A percentile compares a stretch with the other conserved stretches of the same genome.
These are phyloP conservation scores for Recurvirostra avosetta DNA, from an alignment of 2,113 vertebrate genomes.

Conservation along the genomic window DNA sequence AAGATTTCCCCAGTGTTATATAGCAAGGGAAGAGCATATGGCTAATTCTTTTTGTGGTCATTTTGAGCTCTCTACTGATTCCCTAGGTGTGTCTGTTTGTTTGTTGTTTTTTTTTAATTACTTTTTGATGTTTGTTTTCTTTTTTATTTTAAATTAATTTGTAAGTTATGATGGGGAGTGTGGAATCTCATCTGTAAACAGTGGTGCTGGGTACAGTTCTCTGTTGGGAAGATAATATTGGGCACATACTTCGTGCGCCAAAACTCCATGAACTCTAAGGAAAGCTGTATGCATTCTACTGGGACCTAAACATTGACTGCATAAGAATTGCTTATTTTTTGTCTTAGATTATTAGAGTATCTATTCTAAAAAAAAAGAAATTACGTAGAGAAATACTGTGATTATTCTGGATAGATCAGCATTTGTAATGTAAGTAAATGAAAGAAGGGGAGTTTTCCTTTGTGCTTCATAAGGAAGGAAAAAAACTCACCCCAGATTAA, in stretches of 20 bases:
- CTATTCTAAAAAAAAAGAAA: background rate
- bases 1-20: background rate
- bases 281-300: background rate
- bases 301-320: background rate
- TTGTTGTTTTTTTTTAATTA: background rate
- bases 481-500: background rate
- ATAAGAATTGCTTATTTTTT: background rate
- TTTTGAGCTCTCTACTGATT: background rate
- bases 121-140: background rate
- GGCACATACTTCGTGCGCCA: background rate
- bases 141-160: background rate
- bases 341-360: background rate
- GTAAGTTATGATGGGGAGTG: background rate
- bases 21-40: background rate
- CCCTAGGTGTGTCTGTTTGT: background rate
- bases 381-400: background rate
- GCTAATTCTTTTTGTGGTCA: conserved; percentile 3
- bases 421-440: background rate
- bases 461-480: background rate
- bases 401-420: background rate
- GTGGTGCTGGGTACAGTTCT: background rate
- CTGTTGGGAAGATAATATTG: background rate
- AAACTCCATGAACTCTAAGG: background rate
- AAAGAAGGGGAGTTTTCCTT: background rate
- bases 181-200: background rate